Base-by-base conservation (phyloP, 2,888 invertebrate genomes). In the Phalera bucephala region DNA sequence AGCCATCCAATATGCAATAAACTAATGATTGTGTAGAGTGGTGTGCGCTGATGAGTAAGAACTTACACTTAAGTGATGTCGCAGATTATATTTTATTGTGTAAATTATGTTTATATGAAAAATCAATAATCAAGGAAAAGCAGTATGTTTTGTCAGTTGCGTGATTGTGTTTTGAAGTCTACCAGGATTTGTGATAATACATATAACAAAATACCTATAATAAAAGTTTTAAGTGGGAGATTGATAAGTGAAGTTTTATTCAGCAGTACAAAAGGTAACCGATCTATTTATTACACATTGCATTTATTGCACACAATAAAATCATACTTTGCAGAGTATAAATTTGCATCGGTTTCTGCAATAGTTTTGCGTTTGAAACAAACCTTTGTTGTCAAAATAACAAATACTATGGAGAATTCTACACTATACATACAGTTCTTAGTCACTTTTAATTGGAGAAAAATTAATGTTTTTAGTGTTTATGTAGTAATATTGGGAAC, bases 151-250 rank as follows among this genome's bases (percentile, higher is more conserved):
- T 89, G 91, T 91, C 87, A 86, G 87, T 91, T 91, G 91, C 81
- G 91, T 92, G 92, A 92, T 91, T 92, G 92, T 90, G 90, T 90
- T 88, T 91, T 91, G 91, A 91, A 92, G 92, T 92, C 92, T 92
- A 93, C 92, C 92, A 92, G 92, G 92, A 92, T 92, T 92, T 93
- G 93, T 93, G 93, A 93, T 93, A 92, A 92, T 92, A 92, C 91
- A 91, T 92, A 92, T 92, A 92, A 92, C 92, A 92, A 92, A 90
- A 81, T 90, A 88, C 86, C 84, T 88, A 86, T 90, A 90, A 90
- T 89, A 89, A 90, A 90, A 89, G 88, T 88, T 90, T 89, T 88
- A 90, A 89, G 90, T 90, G 90, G 90, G 88, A 90, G 89, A 87
- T 86, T 80, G 85, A 71, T 60, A 66, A 80, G 80, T 83, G 89